A percentile compares a stretch with the other conserved stretches of the same genome.
Evolutionary conservation across 2,888 invertebrate genomes (phyloP).

Genomic region (Limnephilus marmoratus): DNA sequence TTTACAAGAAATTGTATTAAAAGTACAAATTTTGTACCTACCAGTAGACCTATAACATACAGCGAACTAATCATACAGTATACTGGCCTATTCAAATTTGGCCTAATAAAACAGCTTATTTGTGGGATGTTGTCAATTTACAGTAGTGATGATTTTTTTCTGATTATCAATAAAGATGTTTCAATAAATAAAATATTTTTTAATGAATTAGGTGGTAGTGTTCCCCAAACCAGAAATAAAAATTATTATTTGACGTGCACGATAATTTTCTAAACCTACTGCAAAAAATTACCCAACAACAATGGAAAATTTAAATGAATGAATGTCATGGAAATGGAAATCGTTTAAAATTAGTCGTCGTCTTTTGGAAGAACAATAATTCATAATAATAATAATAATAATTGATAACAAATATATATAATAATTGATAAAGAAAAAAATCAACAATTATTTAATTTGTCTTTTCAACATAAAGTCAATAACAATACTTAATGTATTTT

Average conservation of each 20-base stretch:
- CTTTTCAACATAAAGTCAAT: slow-evolving; percentile 6
- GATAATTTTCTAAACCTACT: neutral
- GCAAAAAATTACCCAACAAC: neutral
- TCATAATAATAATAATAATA: neutral
- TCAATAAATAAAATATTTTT: neutral
- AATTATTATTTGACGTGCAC: neutral
- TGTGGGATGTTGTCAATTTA: neutral
- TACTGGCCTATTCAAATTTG: neutral
- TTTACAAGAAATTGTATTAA: too few species aligned
- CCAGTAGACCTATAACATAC: too few species aligned
- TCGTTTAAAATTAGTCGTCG: neutral
- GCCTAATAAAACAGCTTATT: neutral
- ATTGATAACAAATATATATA: neutral
- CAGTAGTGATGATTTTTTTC: neutral
- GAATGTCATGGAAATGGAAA: neutral
- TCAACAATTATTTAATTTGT: neutral
- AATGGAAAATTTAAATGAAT: neutral
- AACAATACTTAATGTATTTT: slow-evolving; percentile 37
- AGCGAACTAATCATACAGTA: neutral
- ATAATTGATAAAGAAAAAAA: neutral
- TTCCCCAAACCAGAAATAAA: slow-evolving; percentile 2
- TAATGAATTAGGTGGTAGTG: neutral
- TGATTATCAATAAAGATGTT: neutral
- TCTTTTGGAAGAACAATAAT: neutral
- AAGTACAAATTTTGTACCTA: too few species aligned